Percentiles rank a stretch among this genome's conserved stretches.
Evolutionary conservation across 2,113 vertebrate species (phyloP).

Genomic region (Cryptotis parvus): DNA sequence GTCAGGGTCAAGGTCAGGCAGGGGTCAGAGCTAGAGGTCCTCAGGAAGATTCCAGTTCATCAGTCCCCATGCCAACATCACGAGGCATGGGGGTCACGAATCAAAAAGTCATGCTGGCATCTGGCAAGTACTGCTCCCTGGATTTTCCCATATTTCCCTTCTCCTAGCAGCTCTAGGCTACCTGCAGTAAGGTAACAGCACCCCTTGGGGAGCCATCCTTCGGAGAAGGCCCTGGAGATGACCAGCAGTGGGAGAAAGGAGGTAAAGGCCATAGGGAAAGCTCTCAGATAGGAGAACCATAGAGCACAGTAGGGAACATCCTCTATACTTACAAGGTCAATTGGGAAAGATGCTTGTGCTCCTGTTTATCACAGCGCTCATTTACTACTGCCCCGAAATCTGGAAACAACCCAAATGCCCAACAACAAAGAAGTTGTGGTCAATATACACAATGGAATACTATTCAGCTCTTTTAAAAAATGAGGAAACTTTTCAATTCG

Average conservation of each 20-base stretch:
- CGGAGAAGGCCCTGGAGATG: slow-evolving; percentile 41
- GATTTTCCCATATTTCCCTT: background rate
- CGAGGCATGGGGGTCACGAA: background rate
- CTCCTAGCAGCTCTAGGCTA: background rate
- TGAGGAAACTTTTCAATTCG: too few relatives aligned
- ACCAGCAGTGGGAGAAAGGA: background rate
- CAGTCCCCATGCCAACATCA: background rate
- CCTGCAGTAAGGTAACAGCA: background rate
- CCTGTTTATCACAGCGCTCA: too few relatives aligned
- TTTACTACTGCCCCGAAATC: too few relatives aligned
- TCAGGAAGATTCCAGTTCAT: background rate
- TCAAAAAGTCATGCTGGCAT: background rate
- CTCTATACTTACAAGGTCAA: background rate
- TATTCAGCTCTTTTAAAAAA: too few relatives aligned
- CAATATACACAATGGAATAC: too few relatives aligned
- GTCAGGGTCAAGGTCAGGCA: background rate
- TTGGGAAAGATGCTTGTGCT: background rate
- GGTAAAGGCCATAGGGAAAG: background rate
- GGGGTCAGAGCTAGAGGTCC: slow-evolving; percentile 19
- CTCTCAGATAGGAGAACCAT: background rate
- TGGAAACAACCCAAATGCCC: too few relatives aligned
- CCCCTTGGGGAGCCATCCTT: background rate
- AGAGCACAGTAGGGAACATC: background rate
- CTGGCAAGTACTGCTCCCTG: background rate
- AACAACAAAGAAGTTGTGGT: too few relatives aligned